Percentiles rank a stretch among this genome's conserved stretches.
Evolutionary conservation across 2,797 vertebrate species (phyloP).

Genomic region (Allobates femoralis): DNA sequence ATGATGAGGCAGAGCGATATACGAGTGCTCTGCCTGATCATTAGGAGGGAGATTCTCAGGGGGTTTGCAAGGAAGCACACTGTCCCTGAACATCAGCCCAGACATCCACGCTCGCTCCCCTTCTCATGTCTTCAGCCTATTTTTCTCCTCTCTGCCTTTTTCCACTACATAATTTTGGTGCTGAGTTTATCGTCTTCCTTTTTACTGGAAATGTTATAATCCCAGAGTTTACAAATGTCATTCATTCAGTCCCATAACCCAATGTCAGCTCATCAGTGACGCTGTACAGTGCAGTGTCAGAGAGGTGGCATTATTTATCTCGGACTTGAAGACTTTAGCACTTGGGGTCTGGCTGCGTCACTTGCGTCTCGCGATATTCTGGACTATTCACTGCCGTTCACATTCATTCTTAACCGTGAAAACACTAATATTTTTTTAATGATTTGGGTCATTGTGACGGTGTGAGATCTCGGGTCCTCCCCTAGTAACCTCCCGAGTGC

Average conservation of each 20-base stretch:
- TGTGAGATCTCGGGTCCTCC: not conserved
- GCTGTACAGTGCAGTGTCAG: not conserved
- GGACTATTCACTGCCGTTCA: not conserved
- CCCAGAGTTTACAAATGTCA: not conserved
- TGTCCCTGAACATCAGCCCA: not conserved
- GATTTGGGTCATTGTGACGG: not conserved
- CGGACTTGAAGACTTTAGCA: not conserved
- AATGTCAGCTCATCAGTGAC: not conserved
- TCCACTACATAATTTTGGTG: not conserved
- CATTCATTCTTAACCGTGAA: not conserved
- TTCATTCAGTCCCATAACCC: too few relatives aligned
- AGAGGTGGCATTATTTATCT: slow-evolving; percentile 14
- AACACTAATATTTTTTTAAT: slow-evolving; percentile 9
- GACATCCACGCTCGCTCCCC: not conserved
- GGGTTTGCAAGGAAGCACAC: too few relatives aligned
- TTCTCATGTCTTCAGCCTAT: not conserved
- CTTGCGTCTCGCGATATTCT: not conserved
- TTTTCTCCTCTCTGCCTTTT: not conserved
- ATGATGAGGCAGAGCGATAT: too few relatives aligned
- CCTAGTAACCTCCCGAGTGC: not conserved
- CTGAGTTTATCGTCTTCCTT: slow-evolving; percentile 35
- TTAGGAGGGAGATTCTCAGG: too few relatives aligned
- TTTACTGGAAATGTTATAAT: not conserved
- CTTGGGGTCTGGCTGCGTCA: not conserved
- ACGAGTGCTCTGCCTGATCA: too few relatives aligned